These are phyloP conservation scores for Corythornis cristatus DNA, from an alignment of 2,113 vertebrate genomes.

Conservation along the genomic window DNA sequence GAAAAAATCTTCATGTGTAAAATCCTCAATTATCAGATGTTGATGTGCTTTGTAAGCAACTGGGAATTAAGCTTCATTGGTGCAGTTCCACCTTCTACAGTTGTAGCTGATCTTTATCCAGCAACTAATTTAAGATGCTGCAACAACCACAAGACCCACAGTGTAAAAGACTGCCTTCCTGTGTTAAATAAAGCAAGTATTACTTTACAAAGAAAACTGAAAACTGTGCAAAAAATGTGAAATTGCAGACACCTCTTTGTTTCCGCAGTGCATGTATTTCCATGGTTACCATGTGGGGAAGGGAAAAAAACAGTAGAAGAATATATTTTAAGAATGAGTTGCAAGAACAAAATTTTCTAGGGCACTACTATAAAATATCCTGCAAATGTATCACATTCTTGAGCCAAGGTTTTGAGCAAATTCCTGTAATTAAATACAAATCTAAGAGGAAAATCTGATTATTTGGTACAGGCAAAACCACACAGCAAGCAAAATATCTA, in stretches of 20 bases:
- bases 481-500: neutral
- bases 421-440: neutral
- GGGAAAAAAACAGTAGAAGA: neutral
- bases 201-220: neutral
- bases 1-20: neutral
- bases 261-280: neutral
- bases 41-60: neutral
- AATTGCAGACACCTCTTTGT: conserved; percentile 2
- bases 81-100: neutral
- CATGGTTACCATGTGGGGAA: neutral
- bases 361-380: neutral
- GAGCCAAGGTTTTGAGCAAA: neutral
- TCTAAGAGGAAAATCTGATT: neutral
- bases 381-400: neutral
- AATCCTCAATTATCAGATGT: neutral
- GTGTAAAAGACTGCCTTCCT: neutral
- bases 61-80: neutral
- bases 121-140: neutral
- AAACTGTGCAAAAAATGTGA: neutral
- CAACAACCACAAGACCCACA: neutral
- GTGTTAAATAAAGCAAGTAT: neutral
- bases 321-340: conserved; percentile 27
- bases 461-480: neutral
- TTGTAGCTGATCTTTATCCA: neutral
- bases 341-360: conserved; percentile 21